phyloP scores from a whole-genome alignment of 2,113 vertebrate species.

The Thryonomys swinderianus region DNA sequence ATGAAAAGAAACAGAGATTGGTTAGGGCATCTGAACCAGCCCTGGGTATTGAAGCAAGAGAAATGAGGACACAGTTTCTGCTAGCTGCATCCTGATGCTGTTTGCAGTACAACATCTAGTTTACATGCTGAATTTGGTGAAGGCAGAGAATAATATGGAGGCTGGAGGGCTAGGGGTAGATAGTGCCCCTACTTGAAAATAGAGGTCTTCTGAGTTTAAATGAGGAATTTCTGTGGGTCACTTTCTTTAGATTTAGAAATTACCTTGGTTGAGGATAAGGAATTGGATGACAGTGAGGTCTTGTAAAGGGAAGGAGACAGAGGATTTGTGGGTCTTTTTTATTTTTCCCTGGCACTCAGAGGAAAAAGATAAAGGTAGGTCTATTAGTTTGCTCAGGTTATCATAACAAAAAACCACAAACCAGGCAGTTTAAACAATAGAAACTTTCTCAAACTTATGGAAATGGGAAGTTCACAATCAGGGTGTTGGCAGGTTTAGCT shows the following conservation, averaged over 20 bases:
- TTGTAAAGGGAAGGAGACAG: neutral
- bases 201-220: neutral
- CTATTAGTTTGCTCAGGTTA: neutral
- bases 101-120: neutral
- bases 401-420: neutral
- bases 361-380: neutral
- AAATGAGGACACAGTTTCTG: neutral
- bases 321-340: neutral
- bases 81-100: neutral
- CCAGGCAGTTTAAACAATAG: neutral
- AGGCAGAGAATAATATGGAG: neutral
- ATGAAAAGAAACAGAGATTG: neutral
- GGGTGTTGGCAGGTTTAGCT: neutral
- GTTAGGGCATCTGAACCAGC: neutral
- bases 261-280: neutral
- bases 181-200: neutral
- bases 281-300: neutral
- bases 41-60: neutral
- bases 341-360: neutral
- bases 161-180: neutral
- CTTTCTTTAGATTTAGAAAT: neutral
- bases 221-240: neutral
- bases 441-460: neutral
- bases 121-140: neutral
- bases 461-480: neutral